Evolutionary conservation across 2,797 vertebrate species (phyloP).

Genomic region (Urocyon cinereoargenteus): DNA sequence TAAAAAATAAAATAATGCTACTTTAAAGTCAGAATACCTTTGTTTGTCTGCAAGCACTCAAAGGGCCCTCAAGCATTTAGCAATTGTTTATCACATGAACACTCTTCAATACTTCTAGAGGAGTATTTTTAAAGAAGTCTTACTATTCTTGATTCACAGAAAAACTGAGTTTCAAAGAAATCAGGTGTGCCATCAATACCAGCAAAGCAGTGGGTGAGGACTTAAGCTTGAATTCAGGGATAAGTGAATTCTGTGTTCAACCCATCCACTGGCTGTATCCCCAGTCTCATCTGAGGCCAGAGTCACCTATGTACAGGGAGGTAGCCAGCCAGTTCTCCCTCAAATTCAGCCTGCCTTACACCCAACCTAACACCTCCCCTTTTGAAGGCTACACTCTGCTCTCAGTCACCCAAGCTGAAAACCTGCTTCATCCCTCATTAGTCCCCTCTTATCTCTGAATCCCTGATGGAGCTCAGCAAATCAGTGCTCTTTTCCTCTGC

Average conservation of each 20-base stretch:
- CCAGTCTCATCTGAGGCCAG: neutral
- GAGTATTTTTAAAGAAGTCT: conserved; percentile 28
- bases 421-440: too few species aligned
- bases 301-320: neutral
- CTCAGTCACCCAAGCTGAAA: neutral
- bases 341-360: neutral
- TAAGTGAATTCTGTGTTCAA: neutral
- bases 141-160: neutral
- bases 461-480: neutral
- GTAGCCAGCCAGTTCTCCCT: neutral
- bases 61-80: neutral
- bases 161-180: neutral
- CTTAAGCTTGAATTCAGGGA: neutral
- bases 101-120: neutral
- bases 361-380: neutral
- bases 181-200: neutral
- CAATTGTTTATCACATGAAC: neutral
- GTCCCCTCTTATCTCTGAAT: neutral
- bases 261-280: neutral
- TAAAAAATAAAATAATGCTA: neutral
- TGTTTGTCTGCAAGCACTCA: conserved; percentile 23
- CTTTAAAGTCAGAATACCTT: neutral
- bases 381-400: neutral
- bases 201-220: neutral
- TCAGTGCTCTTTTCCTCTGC: neutral